These are phyloP conservation scores for Acropternis orthonyx DNA, from an alignment of 2,797 vertebrate genomes.

Conservation along the genomic window DNA sequence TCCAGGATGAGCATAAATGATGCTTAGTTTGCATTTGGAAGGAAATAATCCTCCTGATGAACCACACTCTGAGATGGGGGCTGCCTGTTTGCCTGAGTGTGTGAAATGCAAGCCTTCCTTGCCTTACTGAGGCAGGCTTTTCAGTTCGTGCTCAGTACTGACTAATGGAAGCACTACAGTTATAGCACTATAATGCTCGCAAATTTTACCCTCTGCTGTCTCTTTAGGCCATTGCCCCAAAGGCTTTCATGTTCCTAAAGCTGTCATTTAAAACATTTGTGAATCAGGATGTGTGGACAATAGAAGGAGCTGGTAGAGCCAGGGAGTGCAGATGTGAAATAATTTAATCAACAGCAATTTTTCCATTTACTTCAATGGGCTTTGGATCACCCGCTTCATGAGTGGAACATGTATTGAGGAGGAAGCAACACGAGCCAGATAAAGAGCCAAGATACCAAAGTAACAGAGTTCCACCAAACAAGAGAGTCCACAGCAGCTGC, in stretches of 20 bases:
- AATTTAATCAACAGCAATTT: conserved; percentile 68
- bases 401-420: conserved; percentile 64
- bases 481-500: conserved; percentile 64
- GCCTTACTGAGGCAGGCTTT: conserved; percentile 42
- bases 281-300: conserved; percentile 68
- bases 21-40: neutral
- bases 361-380: conserved; percentile 70
- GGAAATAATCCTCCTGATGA: conserved; percentile 7
- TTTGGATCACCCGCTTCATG: conserved; percentile 62
- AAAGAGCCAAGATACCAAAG: conserved; percentile 68
- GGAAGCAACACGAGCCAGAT: conserved; percentile 64
- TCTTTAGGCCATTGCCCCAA: conserved; percentile 63
- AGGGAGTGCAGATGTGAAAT: conserved; percentile 67
- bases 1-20: neutral
- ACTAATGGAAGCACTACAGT: conserved; percentile 51
- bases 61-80: neutral
- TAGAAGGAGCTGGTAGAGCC: conserved; percentile 66
- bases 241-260: conserved; percentile 67
- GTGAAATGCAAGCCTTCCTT: conserved; percentile 35
- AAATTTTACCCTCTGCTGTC: conserved; percentile 64
- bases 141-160: conserved; percentile 40
- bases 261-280: conserved; percentile 69
- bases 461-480: conserved; percentile 61
- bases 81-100: neutral
- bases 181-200: conserved; percentile 52